phyloP scores from a whole-genome alignment of 1,140 invertebrate species.

The Drosophila arawakana region DNA sequence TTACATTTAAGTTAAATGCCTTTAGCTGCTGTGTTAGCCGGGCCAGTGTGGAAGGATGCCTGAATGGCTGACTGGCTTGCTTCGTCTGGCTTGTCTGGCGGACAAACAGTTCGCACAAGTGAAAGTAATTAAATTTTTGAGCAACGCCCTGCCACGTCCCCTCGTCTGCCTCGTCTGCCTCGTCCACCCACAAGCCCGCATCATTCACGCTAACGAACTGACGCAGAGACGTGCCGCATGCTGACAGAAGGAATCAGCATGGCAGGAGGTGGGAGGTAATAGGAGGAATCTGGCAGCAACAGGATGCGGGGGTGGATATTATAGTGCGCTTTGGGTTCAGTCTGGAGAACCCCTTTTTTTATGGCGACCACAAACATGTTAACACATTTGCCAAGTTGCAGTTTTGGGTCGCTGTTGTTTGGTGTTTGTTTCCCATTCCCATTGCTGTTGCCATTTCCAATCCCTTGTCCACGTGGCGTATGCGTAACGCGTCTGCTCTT shows the following conservation, averaged over 20 bases:
- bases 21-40: constrained; percentile 55
- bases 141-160: constrained; percentile 27
- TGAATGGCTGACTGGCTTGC: not conserved
- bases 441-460: no score
- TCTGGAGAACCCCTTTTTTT: constrained; percentile 56
- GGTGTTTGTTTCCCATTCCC: constrained; percentile 9
- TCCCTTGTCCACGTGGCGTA: constrained; percentile 39
- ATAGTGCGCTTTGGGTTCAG: constrained; percentile 43
- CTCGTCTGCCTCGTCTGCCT: constrained; percentile 3
- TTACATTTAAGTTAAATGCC: constrained; percentile 80
- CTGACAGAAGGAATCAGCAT: not conserved
- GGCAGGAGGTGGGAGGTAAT: no score
- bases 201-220: constrained; percentile 75
- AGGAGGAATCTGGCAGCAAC: no score
- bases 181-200: constrained; percentile 24
- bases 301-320: not conserved
- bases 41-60: not conserved
- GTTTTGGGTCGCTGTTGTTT: constrained; percentile 33
- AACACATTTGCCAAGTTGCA: constrained; percentile 68
- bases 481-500: constrained; percentile 55
- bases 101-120: constrained; percentile 77
- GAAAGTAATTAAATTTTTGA: constrained; percentile 83
- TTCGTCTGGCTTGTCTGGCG: constrained; percentile 38
- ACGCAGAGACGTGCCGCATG: constrained; percentile 59
- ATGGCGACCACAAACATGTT: constrained; percentile 76